Evolutionary conservation across 2,888 invertebrate species (phyloP).

Genomic region (Tetragnatha montana): DNA sequence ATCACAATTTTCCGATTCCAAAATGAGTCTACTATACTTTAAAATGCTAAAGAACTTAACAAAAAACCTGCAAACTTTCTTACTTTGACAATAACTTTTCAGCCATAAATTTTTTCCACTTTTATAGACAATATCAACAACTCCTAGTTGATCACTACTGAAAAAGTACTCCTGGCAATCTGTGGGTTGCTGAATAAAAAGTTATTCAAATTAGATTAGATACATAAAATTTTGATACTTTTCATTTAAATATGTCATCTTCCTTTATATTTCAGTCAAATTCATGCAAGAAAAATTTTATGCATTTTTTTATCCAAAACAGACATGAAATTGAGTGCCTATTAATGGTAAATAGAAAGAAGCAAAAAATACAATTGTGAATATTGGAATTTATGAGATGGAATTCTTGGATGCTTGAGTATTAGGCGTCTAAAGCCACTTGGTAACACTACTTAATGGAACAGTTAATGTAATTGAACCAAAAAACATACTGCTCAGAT

Average conservation of each 20-base stretch:
- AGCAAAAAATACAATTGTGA: neutral
- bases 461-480: too few species aligned
- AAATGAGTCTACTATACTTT: neutral
- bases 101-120: conserved; percentile 20
- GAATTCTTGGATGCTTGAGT: too few species aligned
- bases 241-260: neutral
- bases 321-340: too few species aligned
- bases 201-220: neutral
- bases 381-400: neutral
- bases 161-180: conserved; percentile 35
- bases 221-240: neutral
- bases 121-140: conserved; percentile 26
- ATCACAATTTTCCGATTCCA: too few species aligned
- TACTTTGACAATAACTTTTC: conserved; percentile 52
- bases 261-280: too few species aligned
- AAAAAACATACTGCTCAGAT: too few species aligned
- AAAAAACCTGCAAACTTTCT: conserved; percentile 10
- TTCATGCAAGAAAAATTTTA: too few species aligned
- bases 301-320: too few species aligned
- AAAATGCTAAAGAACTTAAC: neutral
- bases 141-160: conserved; percentile 49
- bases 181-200: conserved; percentile 22
- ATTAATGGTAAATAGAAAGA: neutral
- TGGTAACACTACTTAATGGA: too few species aligned
- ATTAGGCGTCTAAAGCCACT: too few species aligned